These are phyloP conservation scores for Drosophila biarmipes DNA, from an alignment of 1,140 invertebrate genomes.

Conservation along the genomic window DNA sequence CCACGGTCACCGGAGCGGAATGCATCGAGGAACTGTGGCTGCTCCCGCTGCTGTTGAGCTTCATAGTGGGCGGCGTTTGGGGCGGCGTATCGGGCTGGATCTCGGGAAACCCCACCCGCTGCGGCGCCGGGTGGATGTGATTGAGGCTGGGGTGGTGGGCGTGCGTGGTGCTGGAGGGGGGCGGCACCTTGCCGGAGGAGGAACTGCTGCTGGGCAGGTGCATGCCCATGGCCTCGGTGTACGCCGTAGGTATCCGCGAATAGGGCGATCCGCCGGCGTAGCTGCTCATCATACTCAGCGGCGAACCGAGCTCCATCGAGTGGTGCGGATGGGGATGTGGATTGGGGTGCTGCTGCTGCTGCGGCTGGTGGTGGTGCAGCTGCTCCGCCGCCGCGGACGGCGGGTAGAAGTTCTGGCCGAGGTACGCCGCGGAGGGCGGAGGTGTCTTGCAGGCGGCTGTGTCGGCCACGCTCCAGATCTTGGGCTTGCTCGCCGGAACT, in stretches of 20 bases:
- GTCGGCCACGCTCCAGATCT: conserved; percentile 98
- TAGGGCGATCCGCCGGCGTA: conserved; percentile 83
- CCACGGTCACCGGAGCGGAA: conserved; percentile 84
- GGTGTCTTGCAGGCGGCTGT: conserved; percentile 98
- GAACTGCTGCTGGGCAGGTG: conserved; percentile 43
- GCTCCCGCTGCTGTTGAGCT: conserved; percentile 85
- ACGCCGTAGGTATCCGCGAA: conserved; percentile 83
- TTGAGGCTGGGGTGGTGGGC: conserved; percentile 73
- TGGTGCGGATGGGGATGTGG: conserved; percentile 47
- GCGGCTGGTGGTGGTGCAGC: conserved; percentile 44
- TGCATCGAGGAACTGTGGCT: conserved; percentile 62
- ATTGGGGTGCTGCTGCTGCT: conserved; percentile 34
- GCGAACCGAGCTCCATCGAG: conserved; percentile 69
- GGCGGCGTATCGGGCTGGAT: conserved; percentile 95
- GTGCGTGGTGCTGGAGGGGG: neutral
- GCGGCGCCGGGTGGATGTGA: conserved; percentile 63
- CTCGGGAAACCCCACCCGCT: conserved; percentile 90
- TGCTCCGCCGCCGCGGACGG: conserved; percentile 48
- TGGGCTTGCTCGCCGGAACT: conserved; percentile 95
- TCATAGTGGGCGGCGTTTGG: conserved; percentile 96
- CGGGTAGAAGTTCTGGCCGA: conserved; percentile 78
- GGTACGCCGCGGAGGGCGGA: conserved; percentile 86
- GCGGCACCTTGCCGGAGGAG: conserved; percentile 56
- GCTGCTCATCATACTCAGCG: conserved; percentile 83
- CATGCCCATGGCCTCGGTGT: conserved; percentile 78